Base-by-base conservation (phyloP, 2,113 vertebrate species). In the Benitochromis conjunctus region DNA sequence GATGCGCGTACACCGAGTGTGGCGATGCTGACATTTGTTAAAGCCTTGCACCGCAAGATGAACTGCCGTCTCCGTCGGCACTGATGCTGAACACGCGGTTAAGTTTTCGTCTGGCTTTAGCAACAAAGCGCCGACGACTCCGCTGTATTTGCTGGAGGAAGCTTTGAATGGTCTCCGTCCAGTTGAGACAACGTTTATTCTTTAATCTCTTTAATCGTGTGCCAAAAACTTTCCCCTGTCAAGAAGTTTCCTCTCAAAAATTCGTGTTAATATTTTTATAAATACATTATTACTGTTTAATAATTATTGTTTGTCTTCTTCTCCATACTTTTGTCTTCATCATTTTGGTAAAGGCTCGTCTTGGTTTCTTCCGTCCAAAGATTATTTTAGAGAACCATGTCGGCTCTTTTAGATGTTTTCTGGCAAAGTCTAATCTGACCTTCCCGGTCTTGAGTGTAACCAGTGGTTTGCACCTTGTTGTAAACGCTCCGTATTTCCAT, bases 21-120 rank as follows among this genome's bases (percentile, higher is more conserved):
- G 21, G 31, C 2, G 38, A 48, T 56, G 74, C 66, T 90, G 60
- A 55, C 31, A 54, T 83, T 86, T 88, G 24, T 4, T 85, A 21
- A 66, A 71, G 8, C 26, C 16, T 24, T 5, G 9, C 4, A 24
- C 46, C 41, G 71, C 62, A 57, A 82, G 82, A 80, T 38, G 41
- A 84, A 66, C 26, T 41, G 10, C 57, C 58, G n/a, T 18, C 31
- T 36, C 31, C 43, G 8, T n/a, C 69, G 83, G 80, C 81, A 82
- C 31, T 76, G 81, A 87, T 12, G 9, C 57, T 83, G 78, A 91
- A 82, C 88, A 90, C 29, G 13, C 85, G n/a, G 43, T 58, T 26
- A 6, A 26, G 18, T 80, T 82, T 24, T 83, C 78, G 55, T 53
- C 54, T 84, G 60, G 41, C 24, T 81, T 83, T 18, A 74, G 58